Base-by-base conservation (phyloP, 2,113 vertebrate species). In the Trematomus loennbergii region DNA sequence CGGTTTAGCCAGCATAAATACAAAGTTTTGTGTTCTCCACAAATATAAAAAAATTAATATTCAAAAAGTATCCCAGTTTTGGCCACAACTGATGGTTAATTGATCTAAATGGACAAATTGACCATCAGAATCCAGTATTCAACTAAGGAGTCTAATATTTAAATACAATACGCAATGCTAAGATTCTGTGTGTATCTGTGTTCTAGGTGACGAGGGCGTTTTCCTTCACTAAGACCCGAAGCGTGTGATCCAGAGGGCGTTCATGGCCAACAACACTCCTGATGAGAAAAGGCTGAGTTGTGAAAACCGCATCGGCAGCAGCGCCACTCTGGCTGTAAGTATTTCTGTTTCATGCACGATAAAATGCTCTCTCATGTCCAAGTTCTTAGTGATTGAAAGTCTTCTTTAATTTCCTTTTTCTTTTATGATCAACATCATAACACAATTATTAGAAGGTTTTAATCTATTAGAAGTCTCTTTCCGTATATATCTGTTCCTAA, bases 171-270 rank as follows among this genome's bases (percentile, higher is more conserved):
- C 29, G 8, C 12, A 29, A 29, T 29, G 22, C 22, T 58, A 7
- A 25, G 12, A 13, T 9, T 45, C 11, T 20, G 36, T 45, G 40
- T 46, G 0, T 70, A 3, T 52, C 3, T 75, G 13, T 82, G 3
- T 73, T 57, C 15, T 83, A 99, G 98, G 98, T 99, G 62, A 99
- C 98, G 0, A 93, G 97, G 89, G 98, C 96, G 0, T 99, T 99
- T 85, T 99, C 98, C 13, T 99, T 99, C 90, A 97, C 97, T 0
- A 99, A 99, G 94, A 99, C 98, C 98, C 98, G 0, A 99, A 97
- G 93, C 96, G 97, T 90, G 97, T 95, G 25, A 94, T 99, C 9
- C 97, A 97, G 89, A 94, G 97, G 89, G 97, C 97, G 25, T 94
- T 99, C 59, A 90, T 97, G 95, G 92, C 96, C 52, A 97, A 94